Evolutionary conservation across 2,113 vertebrate genomes (phyloP).

Genomic region (Malurus cyaneus): DNA sequence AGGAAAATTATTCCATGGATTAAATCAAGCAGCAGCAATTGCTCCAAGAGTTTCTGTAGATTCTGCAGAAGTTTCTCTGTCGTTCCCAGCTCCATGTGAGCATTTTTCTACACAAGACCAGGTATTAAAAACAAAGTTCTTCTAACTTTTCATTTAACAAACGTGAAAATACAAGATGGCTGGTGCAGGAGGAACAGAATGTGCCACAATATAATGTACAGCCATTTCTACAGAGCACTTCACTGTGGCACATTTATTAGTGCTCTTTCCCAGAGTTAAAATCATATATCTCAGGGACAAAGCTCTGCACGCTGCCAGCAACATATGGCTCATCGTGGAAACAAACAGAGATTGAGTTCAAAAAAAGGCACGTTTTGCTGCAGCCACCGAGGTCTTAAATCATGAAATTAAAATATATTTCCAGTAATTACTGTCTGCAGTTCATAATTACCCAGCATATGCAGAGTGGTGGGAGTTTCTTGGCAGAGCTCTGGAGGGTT

Average conservation of each 20-base stretch:
- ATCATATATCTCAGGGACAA: not conserved
- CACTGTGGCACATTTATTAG: not conserved
- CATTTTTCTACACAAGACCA: not conserved
- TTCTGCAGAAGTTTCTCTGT: not conserved
- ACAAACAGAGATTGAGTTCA: not conserved
- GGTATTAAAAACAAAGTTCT: not conserved
- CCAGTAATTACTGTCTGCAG: no score
- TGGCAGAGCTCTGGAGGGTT: not conserved
- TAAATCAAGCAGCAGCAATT: not conserved
- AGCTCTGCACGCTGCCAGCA: accelerated
- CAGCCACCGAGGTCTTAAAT: not conserved
- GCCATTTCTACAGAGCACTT: not conserved
- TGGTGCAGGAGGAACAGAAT: not conserved
- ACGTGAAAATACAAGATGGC: not conserved
- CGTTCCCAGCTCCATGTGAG: not conserved
- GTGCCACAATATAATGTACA: not conserved
- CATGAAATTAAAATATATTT: not conserved
- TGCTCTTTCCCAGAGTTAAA: not conserved
- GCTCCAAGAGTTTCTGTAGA: accelerated
- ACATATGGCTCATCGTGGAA: not conserved
- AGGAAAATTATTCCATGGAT: not conserved
- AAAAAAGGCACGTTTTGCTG: not conserved
- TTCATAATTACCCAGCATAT: not conserved
- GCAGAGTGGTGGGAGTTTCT: not conserved
- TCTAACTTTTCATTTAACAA: not conserved